Conservation (phyloP, 2,797 vertebrate genomes). For the Erpetoichthys calabaricus region DNA sequence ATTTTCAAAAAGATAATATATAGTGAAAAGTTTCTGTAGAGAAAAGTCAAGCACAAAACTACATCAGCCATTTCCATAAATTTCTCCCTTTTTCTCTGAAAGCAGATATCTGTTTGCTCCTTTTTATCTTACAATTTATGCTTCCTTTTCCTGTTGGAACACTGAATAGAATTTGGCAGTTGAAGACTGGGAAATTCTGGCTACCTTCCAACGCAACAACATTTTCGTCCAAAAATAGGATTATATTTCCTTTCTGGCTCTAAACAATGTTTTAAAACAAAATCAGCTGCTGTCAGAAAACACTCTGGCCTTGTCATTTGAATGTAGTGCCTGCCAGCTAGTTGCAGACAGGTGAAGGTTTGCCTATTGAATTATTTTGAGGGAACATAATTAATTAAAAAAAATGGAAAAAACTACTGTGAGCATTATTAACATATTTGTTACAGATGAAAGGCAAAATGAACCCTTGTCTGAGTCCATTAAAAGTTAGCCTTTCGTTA, state of each 20-base stretch:
- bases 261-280: conserved; percentile 19
- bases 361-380: conserved; percentile 23
- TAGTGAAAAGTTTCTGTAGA: too few relatives aligned
- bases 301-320: conserved; percentile 34
- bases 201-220: conserved; percentile 25
- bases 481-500: too few relatives aligned
- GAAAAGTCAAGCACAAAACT: too few relatives aligned
- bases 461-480: neutral
- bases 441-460: conserved; percentile 6
- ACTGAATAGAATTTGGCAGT: conserved; percentile 35
- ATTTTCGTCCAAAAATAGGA: conserved; percentile 46
- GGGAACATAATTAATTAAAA: conserved; percentile 15
- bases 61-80: neutral
- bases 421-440: conserved; percentile 1
- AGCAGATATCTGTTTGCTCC: too few relatives aligned
- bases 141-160: conserved; percentile 24
- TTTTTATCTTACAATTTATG: conserved; percentile 5
- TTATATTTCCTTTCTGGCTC: conserved; percentile 49
- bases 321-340: conserved; percentile 31
- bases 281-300: conserved; percentile 15
- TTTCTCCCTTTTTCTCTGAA: conserved; percentile 5
- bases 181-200: conserved; percentile 30
- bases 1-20: too few relatives aligned
- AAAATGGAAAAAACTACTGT: conserved; percentile 5
- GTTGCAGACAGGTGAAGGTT: conserved; percentile 28